These are phyloP conservation scores for Drosophila seguyi DNA, from an alignment of 1,140 invertebrate genomes.

Conservation along the genomic window DNA sequence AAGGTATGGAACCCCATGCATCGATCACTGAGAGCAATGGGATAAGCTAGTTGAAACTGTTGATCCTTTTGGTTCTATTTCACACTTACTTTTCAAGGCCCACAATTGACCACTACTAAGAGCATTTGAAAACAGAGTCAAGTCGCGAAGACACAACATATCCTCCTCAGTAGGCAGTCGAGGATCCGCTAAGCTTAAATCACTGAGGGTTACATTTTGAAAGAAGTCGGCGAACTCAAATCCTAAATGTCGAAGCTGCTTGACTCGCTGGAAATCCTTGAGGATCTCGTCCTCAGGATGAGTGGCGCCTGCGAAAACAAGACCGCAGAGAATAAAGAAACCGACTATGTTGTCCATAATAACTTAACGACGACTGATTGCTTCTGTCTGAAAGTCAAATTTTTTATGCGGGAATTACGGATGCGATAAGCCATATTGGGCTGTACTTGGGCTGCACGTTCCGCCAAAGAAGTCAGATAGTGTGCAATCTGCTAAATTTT, in stretches of 20 bases:
- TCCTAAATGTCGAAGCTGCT: slow-evolving; percentile 8
- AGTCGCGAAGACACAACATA: slow-evolving; percentile 1
- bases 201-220: slow-evolving; percentile 13
- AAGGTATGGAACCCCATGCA: slow-evolving; percentile 44
- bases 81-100: slow-evolving; percentile 23
- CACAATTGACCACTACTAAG: not conserved
- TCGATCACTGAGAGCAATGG: slow-evolving; percentile 45
- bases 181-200: slow-evolving; percentile 5
- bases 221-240: slow-evolving; percentile 30
- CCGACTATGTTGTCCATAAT: slow-evolving; percentile 8
- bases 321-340: not conserved
- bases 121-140: slow-evolving; percentile 6
- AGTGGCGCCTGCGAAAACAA: not conserved
- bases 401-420: not conserved
- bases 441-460: not conserved
- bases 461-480: not conserved
- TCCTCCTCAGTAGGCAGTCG: slow-evolving; percentile 8
- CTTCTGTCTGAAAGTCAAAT: not conserved
- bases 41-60: not conserved
- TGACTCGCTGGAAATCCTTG: not conserved
- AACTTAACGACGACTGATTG: not conserved
- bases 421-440: not conserved
- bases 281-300: not conserved
- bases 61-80: too few relatives aligned
- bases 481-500: not conserved